Base-by-base conservation (phyloP, 2,797 vertebrate species). In the Hyperoplus lanceolatus region DNA sequence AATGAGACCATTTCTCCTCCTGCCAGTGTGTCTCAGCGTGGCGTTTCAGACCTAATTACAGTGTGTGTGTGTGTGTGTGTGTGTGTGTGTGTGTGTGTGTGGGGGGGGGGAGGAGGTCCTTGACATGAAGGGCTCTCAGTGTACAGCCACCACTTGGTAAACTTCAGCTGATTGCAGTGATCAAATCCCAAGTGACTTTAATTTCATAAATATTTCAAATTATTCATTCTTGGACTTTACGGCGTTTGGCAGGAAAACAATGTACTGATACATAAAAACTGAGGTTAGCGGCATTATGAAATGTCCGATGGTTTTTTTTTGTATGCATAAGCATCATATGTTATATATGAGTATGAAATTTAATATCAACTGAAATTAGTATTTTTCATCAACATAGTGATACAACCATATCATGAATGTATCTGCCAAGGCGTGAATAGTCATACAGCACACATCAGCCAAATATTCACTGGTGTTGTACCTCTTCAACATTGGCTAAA, bases 161-260 rank as follows among this genome's bases (percentile, higher is more conserved):
- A 43, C 82, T 73, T 49, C n/a, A 45, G 57, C 65, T 86, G 77
- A 89, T 81, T 83, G 81, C 73, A 58, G 50, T 29, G 56, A 80
- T 81, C 57, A 70, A 39, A 63, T 70, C 60, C 43, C 4, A n/a
- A 67, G 39, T 15, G 36, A 58, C 74, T 4, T 16, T 77, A 38
- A 79, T 81, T 81, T 81, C 72, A 29, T 29, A 79, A 36, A 56
- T 70, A 71, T 45, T 41, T 46, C 14, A 18, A 50, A 45, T 36
- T 60, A 73, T 43, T 42, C 21, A 11, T 54, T 49, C n/a, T 55
- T 18, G 8, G 29, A 3, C 16, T 61, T 38, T 10, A 12, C 29
- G 45, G 29, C 56, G 62, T 60, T 82, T 46, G 39, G 42, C n/a
- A 38, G 56, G 46, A 51, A 57, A 11, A 73, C 38, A 15, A 15